Evolutionary conservation across 2,113 vertebrate species (phyloP), one percentile per base, ranked within the genome.

Genomic region (Dromiciops gliroides): DNA sequence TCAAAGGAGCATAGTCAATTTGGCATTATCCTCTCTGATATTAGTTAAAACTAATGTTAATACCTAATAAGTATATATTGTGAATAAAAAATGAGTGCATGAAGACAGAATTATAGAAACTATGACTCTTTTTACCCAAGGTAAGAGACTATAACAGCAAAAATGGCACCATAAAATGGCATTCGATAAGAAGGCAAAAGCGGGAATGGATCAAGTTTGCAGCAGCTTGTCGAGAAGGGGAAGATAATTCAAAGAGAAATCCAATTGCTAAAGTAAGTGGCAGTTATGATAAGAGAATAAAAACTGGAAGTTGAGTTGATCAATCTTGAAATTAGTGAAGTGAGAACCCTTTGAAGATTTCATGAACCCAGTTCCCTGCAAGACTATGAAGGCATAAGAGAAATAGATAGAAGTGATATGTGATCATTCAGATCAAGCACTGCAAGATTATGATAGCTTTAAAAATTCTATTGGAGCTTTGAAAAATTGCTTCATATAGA

Each of bases 141-240:
- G 96, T 97, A 89, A 98, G 98, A 95, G 96, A 98, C 56, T 95
- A 97, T 50, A 98, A 96, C 22, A 26, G 92, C 75, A 95, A 97
- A 89, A 97, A 98, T 91, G 97, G 98, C 52, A 97, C 97, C 89
- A 92, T 98, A 51, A 93, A 96, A 90, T 98, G 98, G 98, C 67
- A 96, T 47, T 95, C 96, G 26, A 93, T 93, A 89, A 92, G 94
- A 90, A 97, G 98, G 31, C 98, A 97, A 51, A 98, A 98, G 92
- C 97, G 98, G 24, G 97, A 98, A n/a, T 98, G 98, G 98, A 97
- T 98, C 93, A 97, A 96, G 52, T 98, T 98, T 0, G 97, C 98
- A 0, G 94, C 97, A 11, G 90, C 95, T 90, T 95, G 98, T 24
- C 96, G 95, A 10, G 98, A 98, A 52, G 97, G 97, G 1, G 97